Conservation (phyloP, 2,113 vertebrate species). For the Tetrao urogallus region DNA sequence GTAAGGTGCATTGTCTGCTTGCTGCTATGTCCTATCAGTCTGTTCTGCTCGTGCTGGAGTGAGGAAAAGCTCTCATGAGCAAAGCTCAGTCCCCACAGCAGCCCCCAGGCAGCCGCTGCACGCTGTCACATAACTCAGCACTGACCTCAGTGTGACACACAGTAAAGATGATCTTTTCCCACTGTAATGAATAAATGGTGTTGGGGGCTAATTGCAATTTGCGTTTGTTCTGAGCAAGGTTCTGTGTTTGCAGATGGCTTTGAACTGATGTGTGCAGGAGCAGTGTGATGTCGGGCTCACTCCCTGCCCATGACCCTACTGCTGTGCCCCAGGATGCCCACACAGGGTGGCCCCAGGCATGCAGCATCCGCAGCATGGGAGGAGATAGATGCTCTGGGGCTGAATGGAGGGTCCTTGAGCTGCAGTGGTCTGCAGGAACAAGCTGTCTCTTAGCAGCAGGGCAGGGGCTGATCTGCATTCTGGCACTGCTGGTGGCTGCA, state of each 20-base stretch:
- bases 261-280: neutral
- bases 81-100: neutral
- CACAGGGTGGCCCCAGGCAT: too few species aligned
- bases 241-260: neutral
- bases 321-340: too few species aligned
- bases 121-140: accelerated
- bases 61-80: accelerated
- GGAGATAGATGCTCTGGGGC: neutral
- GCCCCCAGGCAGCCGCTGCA: accelerated
- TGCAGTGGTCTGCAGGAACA: neutral
- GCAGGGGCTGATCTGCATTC: neutral
- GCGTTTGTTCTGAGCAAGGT: accelerated
- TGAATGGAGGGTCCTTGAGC: neutral
- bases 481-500: conserved; percentile 46
- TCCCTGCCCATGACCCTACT: too few species aligned
- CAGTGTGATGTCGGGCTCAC: too few species aligned
- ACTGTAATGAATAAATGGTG: neutral
- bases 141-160: accelerated
- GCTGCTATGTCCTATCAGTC: neutral
- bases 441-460: neutral
- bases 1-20: neutral
- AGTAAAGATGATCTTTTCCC: too few species aligned
- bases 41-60: neutral
- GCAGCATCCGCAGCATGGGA: neutral
- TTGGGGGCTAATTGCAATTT: neutral